Evolutionary conservation across 2,888 invertebrate species (phyloP).

Genomic region (Metellina segmentata): DNA sequence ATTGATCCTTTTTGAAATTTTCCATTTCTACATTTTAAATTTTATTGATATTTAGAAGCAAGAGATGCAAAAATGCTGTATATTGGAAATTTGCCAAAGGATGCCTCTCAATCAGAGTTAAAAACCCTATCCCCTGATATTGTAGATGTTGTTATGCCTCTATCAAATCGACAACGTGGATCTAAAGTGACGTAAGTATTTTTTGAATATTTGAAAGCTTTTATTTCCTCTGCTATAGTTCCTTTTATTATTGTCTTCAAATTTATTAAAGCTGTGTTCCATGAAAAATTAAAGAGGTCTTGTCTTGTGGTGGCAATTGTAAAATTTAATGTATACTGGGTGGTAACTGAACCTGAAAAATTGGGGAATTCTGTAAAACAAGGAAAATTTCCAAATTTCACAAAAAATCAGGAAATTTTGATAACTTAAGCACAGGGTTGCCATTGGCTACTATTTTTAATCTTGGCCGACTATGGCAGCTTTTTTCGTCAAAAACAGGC

Average conservation of each 20-base stretch:
- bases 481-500: too few species aligned
- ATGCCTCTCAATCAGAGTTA: conserved; percentile 25
- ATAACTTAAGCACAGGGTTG: too few species aligned
- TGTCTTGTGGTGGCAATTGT: not conserved
- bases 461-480: too few species aligned
- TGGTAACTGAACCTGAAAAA: too few species aligned
- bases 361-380: too few species aligned
- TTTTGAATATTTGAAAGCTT: not conserved
- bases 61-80: conserved; percentile 43
- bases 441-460: too few species aligned
- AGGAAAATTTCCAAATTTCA: too few species aligned
- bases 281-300: not conserved
- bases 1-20: not conserved
- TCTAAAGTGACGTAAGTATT: conserved; percentile 27
- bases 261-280: not conserved
- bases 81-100: conserved; percentile 53
- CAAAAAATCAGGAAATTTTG: too few species aligned
- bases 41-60: conserved; percentile 25
- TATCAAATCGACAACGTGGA: not conserved
- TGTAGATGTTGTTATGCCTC: conserved; percentile 26
- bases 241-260: not conserved
- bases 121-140: conserved; percentile 65
- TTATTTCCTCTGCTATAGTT: not conserved
- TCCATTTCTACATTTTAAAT: not conserved
- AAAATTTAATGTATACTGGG: not conserved